phyloP scores from a whole-genome alignment of 2,113 vertebrate genomes.

The Protobothrops flavoviridis region DNA sequence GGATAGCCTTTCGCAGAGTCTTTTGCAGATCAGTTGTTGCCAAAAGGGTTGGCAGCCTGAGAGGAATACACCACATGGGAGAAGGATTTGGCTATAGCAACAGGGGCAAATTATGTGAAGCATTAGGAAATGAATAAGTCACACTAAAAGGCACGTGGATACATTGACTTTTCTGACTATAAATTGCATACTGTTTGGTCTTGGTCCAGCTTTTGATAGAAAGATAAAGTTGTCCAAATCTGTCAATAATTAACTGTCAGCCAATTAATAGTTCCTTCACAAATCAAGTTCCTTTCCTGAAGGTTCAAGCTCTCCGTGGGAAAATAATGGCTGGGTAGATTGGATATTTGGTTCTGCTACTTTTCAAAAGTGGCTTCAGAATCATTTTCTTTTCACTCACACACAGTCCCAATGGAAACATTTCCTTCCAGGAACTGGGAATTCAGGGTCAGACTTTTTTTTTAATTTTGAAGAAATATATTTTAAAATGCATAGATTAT shows the following conservation, averaged over 20 bases:
- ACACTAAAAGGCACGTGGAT: constrained; percentile 50
- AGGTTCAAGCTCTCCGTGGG: constrained; percentile 64
- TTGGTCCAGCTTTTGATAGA: constrained; percentile 63
- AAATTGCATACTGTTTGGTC: constrained; percentile 64
- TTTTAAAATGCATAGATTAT: not conserved
- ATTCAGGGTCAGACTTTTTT: not conserved
- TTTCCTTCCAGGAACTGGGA: constrained; percentile 14
- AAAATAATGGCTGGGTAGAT: constrained; percentile 52
- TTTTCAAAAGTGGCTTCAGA: constrained; percentile 41
- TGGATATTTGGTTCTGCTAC: constrained; percentile 41
- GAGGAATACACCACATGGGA: not conserved
- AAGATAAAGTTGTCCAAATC: constrained; percentile 70
- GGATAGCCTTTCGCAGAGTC: not conserved
- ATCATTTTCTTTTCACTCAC: constrained; percentile 30
- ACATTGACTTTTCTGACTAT: constrained; percentile 59
- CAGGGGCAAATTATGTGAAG: not conserved
- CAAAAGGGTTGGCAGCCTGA: not conserved
- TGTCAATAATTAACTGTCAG: constrained; percentile 73
- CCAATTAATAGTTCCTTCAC: constrained; percentile 63
- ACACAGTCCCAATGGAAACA: constrained; percentile 31
- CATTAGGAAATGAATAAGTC: constrained; percentile 45
- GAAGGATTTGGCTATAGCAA: not conserved
- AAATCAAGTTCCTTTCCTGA: constrained; percentile 63
- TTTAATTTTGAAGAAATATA: not conserved
- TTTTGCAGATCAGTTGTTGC: not conserved